phyloP scores from a whole-genome alignment of 2,797 vertebrate genomes.

The Carcharodon carcharias region DNA sequence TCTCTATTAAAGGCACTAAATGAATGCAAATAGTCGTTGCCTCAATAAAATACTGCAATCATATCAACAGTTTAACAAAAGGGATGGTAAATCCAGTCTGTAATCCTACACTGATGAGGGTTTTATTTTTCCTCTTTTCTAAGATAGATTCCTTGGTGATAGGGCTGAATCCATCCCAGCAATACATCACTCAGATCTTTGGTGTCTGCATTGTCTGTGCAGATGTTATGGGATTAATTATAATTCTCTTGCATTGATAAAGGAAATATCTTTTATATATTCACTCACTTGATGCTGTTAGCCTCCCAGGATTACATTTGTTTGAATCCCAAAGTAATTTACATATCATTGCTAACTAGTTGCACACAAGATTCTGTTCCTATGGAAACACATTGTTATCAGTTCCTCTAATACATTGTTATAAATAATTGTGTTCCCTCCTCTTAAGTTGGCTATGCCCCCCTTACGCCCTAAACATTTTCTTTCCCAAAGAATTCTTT shows the following conservation, averaged over 20 bases:
- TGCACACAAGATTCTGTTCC: not conserved
- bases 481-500: not conserved
- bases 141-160: not conserved
- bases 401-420: not conserved
- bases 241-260: not conserved
- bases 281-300: not conserved
- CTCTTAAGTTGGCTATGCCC: not conserved
- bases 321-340: conserved; percentile 9
- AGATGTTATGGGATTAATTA: not conserved
- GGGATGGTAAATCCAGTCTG: not conserved
- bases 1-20: not conserved
- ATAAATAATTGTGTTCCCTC: not conserved
- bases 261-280: not conserved
- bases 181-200: not conserved
- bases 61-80: not conserved
- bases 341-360: not conserved
- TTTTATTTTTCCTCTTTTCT: not conserved
- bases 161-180: not conserved
- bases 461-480: not conserved
- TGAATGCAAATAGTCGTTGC: not conserved
- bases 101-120: not conserved
- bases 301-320: not conserved
- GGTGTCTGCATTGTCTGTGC: not conserved
- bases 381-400: not conserved
- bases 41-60: not conserved